A percentile compares a stretch with the other conserved stretches of the same genome.
phyloP scores from a whole-genome alignment of 2,113 vertebrate genomes.

The Platichthys stellatus region DNA sequence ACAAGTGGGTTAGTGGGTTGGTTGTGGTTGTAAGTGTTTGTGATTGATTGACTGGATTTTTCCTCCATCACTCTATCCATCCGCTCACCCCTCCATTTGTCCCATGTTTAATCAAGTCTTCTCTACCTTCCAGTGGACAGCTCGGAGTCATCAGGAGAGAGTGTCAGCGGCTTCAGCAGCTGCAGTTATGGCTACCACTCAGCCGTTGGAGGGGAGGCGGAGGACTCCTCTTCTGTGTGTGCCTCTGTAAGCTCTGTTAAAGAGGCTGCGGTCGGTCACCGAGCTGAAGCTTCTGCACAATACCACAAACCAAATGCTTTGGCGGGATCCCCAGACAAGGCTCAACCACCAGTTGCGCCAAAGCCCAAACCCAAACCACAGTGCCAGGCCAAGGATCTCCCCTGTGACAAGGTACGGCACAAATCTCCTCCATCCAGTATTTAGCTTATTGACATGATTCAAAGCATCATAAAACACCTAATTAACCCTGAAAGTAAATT shows the following conservation, averaged over 20 bases:
- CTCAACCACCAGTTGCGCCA: slow-evolving; percentile 31
- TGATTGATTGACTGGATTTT: neutral
- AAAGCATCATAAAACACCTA: neutral
- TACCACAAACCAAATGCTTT: slow-evolving; percentile 25
- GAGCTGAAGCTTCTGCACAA: slow-evolving; percentile 17
- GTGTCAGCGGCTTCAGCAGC: slow-evolving; percentile 81
- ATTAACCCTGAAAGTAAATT: neutral
- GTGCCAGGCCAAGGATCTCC: slow-evolving; percentile 23
- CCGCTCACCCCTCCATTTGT: neutral
- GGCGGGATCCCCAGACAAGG: slow-evolving; percentile 30
- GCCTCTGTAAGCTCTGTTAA: slow-evolving; percentile 48
- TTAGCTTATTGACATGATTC: too few species aligned
- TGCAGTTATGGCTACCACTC: slow-evolving; percentile 78
- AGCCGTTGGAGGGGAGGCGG: slow-evolving; percentile 70
- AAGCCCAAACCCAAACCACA: slow-evolving; percentile 50
- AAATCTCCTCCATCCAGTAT: neutral
- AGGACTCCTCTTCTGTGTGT: slow-evolving; percentile 65
- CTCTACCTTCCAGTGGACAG: slow-evolving; percentile 77
- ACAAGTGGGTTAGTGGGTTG: too few species aligned
- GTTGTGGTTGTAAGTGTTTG: neutral
- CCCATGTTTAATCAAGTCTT: neutral
- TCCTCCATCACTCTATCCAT: neutral
- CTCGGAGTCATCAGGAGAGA: slow-evolving; percentile 83
- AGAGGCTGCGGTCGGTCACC: slow-evolving; percentile 24
- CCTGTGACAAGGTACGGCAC: slow-evolving; percentile 53